Evolutionary conservation across 2,888 invertebrate species (phyloP), one percentile per base, ranked within the genome.

Genomic region (Punctoribates punctum): DNA sequence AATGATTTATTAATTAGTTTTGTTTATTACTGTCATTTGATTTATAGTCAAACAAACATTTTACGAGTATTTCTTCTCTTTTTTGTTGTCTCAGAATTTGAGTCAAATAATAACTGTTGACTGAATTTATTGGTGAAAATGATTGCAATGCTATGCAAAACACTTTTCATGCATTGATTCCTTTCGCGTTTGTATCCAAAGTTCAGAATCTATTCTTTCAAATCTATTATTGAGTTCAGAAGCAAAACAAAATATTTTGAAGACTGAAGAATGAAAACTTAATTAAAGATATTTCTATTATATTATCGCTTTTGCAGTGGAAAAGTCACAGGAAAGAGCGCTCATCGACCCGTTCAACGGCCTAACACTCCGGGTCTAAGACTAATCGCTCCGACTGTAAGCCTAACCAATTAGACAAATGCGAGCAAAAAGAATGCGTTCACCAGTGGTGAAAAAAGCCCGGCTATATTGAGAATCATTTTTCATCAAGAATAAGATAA

Each of bases 311-410:
- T 25, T 62, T 62, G 15, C 27, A 15, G 25, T 27, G 2, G 57
- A 60, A 67, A 20, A 67, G 20, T 4, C 15, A 34, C 20, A 9
- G 23, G 27, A 17, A 17, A 2, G 34, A 42, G 42, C 20, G 67
- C 4, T 67, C 67, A 67, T 9, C 67, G 67, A 67, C 42, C 67
- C 67, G 67, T 67, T 67, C 67, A 67, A 20, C n/a, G 17, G 34
- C 42, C 4, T 1, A 27, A 11, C 20, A 13, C 34, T n/a, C n/a
- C 1, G 25, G 38, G 67, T 38, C 9, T 38, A 38, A 67, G 9
- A 20, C 34, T 67, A 42, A 1, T 34, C 11, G 17, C 20, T 23
- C 34, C 5, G 42, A 67, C 42, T 17, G 67, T 34, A 42, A 67
- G 38, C n/a, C 13, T 20, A 34, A 11, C 9, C 9, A 42, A 42